A percentile compares a stretch with the other conserved stretches of the same genome.
These are phyloP conservation scores for Steinernema khuongi DNA, from an alignment of 1,140 invertebrate species.

Conservation along the genomic window DNA sequence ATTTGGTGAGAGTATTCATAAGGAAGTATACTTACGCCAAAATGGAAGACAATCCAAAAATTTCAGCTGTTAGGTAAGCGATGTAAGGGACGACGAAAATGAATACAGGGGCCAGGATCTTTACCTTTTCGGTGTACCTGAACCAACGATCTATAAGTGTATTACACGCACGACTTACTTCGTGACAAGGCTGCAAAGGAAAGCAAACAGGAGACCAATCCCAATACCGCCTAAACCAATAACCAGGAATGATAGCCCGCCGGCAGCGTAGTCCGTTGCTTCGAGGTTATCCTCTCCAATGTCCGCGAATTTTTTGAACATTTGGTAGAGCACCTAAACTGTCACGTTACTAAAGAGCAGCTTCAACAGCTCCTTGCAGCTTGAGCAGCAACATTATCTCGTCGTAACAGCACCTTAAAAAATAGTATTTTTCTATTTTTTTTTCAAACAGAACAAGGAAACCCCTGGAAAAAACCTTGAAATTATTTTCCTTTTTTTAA, in stretches of 20 bases:
- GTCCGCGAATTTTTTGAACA: slow-evolving; percentile 78
- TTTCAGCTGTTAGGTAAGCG: slow-evolving; percentile 39
- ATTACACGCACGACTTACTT: slow-evolving; percentile 24
- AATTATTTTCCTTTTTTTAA: not conserved
- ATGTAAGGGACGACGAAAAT: slow-evolving; percentile 43
- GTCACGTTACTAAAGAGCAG: not conserved
- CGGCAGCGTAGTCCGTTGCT: slow-evolving; percentile 69
- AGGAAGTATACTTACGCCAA: slow-evolving; percentile 31
- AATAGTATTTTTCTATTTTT: not conserved
- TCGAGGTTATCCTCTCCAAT: slow-evolving; percentile 52
- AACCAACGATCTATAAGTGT: slow-evolving; percentile 9
- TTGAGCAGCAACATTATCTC: too few relatives aligned
- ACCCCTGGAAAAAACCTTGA: slow-evolving; percentile 4
- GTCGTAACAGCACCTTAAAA: not conserved
- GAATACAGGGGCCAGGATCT: slow-evolving; percentile 44
- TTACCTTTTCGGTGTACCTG: slow-evolving; percentile 40
- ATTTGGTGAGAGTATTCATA: not conserved
- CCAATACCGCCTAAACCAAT: slow-evolving; percentile 84
- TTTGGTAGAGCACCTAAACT: slow-evolving; percentile 75
- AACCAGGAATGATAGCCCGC: slow-evolving; percentile 82
- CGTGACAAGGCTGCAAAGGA: slow-evolving; percentile 72
- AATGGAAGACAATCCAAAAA: slow-evolving; percentile 38
- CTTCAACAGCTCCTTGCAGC: not conserved
- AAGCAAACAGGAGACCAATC: slow-evolving; percentile 89
- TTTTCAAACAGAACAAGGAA: slow-evolving; percentile 18